phyloP scores from a whole-genome alignment of 2,797 vertebrate genomes.

The Glossophaga mutica region DNA sequence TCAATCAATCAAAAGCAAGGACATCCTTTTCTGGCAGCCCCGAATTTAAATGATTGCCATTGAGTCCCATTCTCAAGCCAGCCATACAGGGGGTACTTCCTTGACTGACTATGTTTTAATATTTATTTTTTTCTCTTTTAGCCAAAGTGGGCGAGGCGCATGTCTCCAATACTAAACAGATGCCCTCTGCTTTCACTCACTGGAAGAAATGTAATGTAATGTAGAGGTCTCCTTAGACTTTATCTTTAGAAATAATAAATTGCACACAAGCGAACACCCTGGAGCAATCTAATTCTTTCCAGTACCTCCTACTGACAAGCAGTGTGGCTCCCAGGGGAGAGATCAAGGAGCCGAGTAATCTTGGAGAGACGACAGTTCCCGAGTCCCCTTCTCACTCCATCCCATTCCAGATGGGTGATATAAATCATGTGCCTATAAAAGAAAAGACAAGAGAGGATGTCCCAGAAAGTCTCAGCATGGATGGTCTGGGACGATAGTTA shows the following conservation, averaged over 20 bases:
- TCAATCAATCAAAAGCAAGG: not conserved
- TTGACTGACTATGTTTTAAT: not conserved
- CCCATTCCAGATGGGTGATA: not conserved
- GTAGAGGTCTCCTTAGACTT: not conserved
- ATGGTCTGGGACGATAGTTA: not conserved
- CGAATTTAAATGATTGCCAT: not conserved
- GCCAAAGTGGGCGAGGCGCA: not conserved
- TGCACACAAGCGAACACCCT: conserved; percentile 4
- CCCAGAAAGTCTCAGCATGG: not conserved
- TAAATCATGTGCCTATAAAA: conserved; percentile 25
- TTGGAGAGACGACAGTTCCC: not conserved
- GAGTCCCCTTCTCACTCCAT: not conserved
- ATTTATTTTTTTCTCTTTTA: conserved; percentile 37
- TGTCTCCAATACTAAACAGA: conserved; percentile 47
- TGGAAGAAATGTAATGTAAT: not conserved
- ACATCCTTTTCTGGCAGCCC: not conserved
- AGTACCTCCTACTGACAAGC: conserved; percentile 27
- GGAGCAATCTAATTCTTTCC: conserved; percentile 51
- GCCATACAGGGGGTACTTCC: not conserved
- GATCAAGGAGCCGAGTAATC: conserved; percentile 25
- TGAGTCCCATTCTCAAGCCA: not conserved
- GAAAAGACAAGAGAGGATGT: not conserved
- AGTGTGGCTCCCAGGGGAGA: conserved; percentile 13
- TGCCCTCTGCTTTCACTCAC: not conserved
- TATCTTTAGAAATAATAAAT: conserved; percentile 63